Evolutionary conservation across 1,140 invertebrate genomes (phyloP).

Genomic region (Oncopeltus fasciatus): DNA sequence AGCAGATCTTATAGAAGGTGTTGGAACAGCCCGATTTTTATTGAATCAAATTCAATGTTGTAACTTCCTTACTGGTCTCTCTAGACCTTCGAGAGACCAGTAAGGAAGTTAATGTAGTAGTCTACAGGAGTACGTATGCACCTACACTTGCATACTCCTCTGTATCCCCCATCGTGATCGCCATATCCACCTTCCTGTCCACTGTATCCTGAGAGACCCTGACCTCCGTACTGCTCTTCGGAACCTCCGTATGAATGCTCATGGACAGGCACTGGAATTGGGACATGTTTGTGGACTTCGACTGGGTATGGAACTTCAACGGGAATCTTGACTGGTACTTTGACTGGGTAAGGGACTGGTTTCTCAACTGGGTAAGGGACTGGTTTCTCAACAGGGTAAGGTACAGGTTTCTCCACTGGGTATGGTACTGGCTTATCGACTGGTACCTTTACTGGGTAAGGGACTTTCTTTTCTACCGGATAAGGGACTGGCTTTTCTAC

Average conservation of each 20-base stretch:
- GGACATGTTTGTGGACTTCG: constrained; percentile 12
- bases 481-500: constrained; percentile 29
- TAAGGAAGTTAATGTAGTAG: too few relatives aligned
- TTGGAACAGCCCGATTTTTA: too few relatives aligned
- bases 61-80: too few relatives aligned
- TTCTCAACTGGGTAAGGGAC: constrained; percentile 60
- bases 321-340: constrained; percentile 62
- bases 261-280: constrained; percentile 7
- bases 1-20: too few relatives aligned
- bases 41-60: too few relatives aligned
- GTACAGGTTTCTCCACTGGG: constrained; percentile 37
- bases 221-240: too few relatives aligned
- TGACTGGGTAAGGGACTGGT: constrained; percentile 61
- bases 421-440: constrained; percentile 38
- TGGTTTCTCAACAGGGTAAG: constrained; percentile 39
- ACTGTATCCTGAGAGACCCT: too few relatives aligned
- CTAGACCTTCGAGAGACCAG: too few relatives aligned
- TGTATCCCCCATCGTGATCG: too few relatives aligned
- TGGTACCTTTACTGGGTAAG: constrained; percentile 33
- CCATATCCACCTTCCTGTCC: too few relatives aligned
- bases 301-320: constrained; percentile 66
- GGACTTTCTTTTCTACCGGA: constrained; percentile 50
- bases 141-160: too few relatives aligned
- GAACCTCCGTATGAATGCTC: not conserved
- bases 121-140: too few relatives aligned